These are phyloP conservation scores for Lycocerus yunnanus DNA, from an alignment of 2,888 invertebrate species.

Conservation along the genomic window DNA sequence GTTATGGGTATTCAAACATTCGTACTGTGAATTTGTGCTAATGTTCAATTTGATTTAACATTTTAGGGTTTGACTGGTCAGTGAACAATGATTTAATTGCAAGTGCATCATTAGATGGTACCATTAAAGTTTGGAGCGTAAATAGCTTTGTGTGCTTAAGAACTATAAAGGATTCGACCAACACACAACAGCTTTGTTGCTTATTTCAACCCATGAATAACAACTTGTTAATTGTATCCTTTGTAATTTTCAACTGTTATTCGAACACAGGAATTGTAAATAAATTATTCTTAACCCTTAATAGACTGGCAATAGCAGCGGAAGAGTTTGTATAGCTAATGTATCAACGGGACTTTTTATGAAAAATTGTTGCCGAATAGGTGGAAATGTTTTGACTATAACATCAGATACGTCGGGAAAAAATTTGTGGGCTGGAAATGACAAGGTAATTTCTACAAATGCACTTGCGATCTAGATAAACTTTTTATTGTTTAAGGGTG, in stretches of 20 bases:
- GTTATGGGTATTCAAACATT: conserved; percentile 65
- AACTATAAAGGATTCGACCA: conserved; percentile 66
- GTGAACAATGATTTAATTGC: conserved; percentile 82
- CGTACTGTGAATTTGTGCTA: not conserved
- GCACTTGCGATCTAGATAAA: not conserved
- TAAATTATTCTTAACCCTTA: conserved; percentile 39
- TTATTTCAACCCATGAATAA: conserved; percentile 84
- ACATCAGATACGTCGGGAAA: conserved; percentile 79
- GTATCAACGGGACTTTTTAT: conserved; percentile 84
- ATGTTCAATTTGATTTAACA: not conserved
- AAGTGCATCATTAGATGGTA: conserved; percentile 75
- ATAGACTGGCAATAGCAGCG: conserved; percentile 72
- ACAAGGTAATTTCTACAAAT: conserved; percentile 58
- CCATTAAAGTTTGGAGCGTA: conserved; percentile 71
- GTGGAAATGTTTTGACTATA: conserved; percentile 68
- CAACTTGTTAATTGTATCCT: conserved; percentile 84
- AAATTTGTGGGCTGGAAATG: conserved; percentile 83
- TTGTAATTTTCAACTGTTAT: conserved; percentile 36
- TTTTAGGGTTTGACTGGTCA: conserved; percentile 80
- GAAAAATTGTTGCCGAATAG: conserved; percentile 64
- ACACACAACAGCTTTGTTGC: conserved; percentile 70
- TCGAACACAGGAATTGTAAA: not conserved
- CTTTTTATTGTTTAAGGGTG: conserved; percentile 43
- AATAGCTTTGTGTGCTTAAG: conserved; percentile 65
- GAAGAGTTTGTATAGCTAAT: conserved; percentile 78